phyloP scores from a whole-genome alignment of 2,888 invertebrate genomes.

The Anaspis maculata region DNA sequence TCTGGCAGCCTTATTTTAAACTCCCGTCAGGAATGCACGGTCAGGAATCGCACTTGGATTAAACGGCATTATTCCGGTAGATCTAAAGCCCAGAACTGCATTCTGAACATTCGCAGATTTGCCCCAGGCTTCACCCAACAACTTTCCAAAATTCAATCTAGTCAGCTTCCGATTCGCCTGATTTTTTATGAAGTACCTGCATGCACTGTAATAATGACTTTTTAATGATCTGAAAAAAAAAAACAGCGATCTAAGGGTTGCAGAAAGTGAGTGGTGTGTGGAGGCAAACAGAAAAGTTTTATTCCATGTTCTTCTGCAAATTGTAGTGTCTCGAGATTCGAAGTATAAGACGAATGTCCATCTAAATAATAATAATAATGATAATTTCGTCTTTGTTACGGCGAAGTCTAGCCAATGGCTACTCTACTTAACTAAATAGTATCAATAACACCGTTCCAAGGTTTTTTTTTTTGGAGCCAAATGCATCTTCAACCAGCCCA shows the following conservation, averaged over 20 bases:
- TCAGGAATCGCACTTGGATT: conserved; percentile 5
- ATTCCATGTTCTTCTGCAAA: conserved; percentile 22
- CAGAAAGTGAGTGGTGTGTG: conserved; percentile 25
- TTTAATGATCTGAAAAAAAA: conserved; percentile 26
- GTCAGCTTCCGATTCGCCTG: conserved; percentile 16
- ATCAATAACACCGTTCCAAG: conserved; percentile 25
- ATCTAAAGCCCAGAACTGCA: conserved; percentile 12
- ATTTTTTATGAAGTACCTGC: conserved; percentile 12
- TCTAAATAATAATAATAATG: too few species aligned
- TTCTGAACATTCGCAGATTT: conserved; percentile 12
- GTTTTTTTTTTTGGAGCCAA: conserved; percentile 26
- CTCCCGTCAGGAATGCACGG: not conserved
- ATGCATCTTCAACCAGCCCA: conserved; percentile 11
- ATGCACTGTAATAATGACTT: conserved; percentile 15
- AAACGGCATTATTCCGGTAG: conserved; percentile 10
- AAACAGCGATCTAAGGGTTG: conserved; percentile 26
- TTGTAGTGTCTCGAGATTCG: conserved; percentile 17
- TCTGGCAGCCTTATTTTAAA: not conserved
- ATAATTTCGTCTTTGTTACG: too few species aligned
- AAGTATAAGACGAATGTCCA: conserved; percentile 26
- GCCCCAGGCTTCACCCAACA: conserved; percentile 14
- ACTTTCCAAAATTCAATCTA: conserved; percentile 15
- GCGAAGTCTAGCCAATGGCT: too few species aligned
- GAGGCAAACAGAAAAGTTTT: conserved; percentile 25
- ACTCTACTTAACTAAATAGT: too few species aligned